Base-by-base conservation (phyloP, 2,888 invertebrate genomes). In the Thalpophila matura region DNA sequence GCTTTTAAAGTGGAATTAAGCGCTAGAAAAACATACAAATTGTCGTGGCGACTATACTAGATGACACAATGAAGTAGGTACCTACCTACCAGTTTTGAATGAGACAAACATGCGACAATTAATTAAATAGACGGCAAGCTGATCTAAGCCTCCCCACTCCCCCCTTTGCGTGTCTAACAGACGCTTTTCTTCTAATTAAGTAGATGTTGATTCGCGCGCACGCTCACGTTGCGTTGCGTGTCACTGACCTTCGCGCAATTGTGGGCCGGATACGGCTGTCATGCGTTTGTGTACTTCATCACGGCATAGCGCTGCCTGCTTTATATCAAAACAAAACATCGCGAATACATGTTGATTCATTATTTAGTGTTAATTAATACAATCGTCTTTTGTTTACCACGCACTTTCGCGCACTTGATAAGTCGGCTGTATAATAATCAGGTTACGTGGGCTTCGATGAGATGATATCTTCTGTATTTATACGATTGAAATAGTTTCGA, bases 221-320 rank as follows among this genome's bases (percentile, higher is more conserved):
- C 74, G 77, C 55, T 62, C 72, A 75, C 67, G 63, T 67, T 61
- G 73, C 69, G 70, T 67, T 74, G 79, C 85, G 87, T 90, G 91
- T 93, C 91, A 91, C 79, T 91, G 91, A 92, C 91, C 92, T 92
- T 91, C 90, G 84, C 81, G 82, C 85, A 86, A 85, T 86, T 84
- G 80, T 76, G 79, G 83, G 82, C 85, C 90, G 91, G 89, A 90
- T 89, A 85, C 84, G 80, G 64, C 77, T 77, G 81, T 77, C 80
- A 76, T 80, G 83, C 80, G 81, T 79, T 84, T 85, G 81, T 80
- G 83, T 81, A 86, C 85, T 85, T 83, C 81, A 86, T 88, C 87
- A 86, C 78, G 81, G 77, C 77, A 79, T 35, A 60, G 65, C 72
- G 75, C 82, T 82, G 83, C 83, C 84, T 87, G 84, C 86, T 87